These are phyloP conservation scores for Nasonovia ribisnigri DNA, from an alignment of 2,888 invertebrate species.

Conservation along the genomic window DNA sequence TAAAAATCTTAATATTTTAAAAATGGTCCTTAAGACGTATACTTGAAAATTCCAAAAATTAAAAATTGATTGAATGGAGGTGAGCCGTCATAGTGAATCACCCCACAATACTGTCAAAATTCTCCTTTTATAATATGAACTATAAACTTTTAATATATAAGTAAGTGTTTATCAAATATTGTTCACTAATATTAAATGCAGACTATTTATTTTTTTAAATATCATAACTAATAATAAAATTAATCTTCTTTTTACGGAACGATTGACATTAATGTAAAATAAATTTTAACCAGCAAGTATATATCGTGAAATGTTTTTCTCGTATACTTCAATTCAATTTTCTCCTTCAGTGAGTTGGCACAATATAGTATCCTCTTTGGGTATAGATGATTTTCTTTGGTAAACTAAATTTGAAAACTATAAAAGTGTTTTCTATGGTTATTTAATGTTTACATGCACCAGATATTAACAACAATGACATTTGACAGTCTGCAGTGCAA, in stretches of 20 bases:
- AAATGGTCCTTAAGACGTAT: neutral
- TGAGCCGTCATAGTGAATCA: neutral
- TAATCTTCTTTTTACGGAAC: neutral
- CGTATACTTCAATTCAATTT: constrained; percentile 12
- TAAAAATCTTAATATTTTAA: neutral
- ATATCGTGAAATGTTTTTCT: neutral
- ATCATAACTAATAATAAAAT: neutral
- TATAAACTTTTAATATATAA: too few relatives aligned
- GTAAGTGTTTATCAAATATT: too few relatives aligned
- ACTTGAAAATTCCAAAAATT: neutral
- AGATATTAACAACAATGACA: neutral
- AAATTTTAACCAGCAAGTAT: neutral
- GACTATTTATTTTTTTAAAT: neutral
- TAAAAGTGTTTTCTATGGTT: neutral
- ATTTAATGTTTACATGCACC: neutral
- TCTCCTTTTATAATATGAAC: too few relatives aligned
- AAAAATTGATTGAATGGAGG: neutral
- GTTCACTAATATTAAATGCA: neutral
- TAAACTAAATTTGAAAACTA: constrained; percentile 4
- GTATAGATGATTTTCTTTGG: neutral
- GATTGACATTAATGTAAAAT: neutral
- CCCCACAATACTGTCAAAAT: too few relatives aligned
- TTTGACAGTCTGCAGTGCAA: neutral
- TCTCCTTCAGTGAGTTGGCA: too few relatives aligned
- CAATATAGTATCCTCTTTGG: neutral